Evolutionary conservation across 2,888 invertebrate species (phyloP).

Genomic region (Tetropium fuscum): DNA sequence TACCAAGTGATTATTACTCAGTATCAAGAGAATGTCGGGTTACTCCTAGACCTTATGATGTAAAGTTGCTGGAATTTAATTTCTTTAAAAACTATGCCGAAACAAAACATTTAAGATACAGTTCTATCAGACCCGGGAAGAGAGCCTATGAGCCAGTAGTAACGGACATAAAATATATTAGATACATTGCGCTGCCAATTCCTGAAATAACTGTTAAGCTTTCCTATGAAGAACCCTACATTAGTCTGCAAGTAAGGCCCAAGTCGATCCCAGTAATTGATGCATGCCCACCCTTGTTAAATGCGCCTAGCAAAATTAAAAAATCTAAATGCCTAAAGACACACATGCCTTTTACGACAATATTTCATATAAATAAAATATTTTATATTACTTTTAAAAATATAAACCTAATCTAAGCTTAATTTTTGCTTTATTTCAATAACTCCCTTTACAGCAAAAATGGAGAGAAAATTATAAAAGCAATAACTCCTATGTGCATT

Average conservation of each 20-base stretch:
- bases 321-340: too few species aligned
- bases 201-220: conserved; percentile 6
- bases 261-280: conserved; percentile 4
- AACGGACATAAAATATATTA: conserved; percentile 15
- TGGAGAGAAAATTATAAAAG: too few species aligned
- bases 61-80: conserved; percentile 3
- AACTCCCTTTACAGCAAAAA: too few species aligned
- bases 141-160: conserved; percentile 21
- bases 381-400: too few species aligned
- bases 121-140: conserved; percentile 11
- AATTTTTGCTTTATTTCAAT: too few species aligned
- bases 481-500: too few species aligned
- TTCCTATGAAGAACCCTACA: conserved; percentile 9
- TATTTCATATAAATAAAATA: too few species aligned
- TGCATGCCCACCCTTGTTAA: too few species aligned
- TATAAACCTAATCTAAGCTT: too few species aligned
- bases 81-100: conserved; percentile 24
- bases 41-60: conserved; percentile 16
- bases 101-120: conserved; percentile 3
- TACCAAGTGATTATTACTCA: conserved; percentile 14
- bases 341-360: too few species aligned
- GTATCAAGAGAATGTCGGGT: conserved; percentile 12
- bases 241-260: conserved; percentile 5
- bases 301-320: too few species aligned
- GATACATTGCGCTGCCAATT: conserved; percentile 5